Percentiles rank a stretch among this genome's conserved stretches.
Conservation (phyloP, 2,113 vertebrate species). For the Crotalus helleri region DNA sequence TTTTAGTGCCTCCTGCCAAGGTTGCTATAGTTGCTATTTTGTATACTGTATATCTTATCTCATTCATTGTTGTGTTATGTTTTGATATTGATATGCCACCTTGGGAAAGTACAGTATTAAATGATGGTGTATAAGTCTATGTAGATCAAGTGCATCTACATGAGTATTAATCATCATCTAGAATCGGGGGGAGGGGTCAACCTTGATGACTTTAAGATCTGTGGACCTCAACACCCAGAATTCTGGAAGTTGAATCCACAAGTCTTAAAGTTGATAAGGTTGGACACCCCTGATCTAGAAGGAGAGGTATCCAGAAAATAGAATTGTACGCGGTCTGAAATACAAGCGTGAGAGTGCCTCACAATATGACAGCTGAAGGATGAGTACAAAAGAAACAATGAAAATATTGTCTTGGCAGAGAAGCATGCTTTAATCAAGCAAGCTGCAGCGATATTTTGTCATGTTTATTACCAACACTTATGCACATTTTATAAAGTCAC, state of each 20-base stretch:
- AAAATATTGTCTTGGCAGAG: constrained; percentile 11
- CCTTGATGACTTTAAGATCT: not conserved
- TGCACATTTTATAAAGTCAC: constrained; percentile 42
- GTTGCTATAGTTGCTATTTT: not conserved
- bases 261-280: not conserved
- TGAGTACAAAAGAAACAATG: not conserved
- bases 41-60: not conserved
- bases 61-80: not conserved
- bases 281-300: not conserved
- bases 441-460: not conserved
- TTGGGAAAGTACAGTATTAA: not conserved
- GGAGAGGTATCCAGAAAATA: not conserved
- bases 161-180: not conserved
- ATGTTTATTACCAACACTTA: constrained; percentile 48
- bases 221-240: not conserved
- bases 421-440: constrained; percentile 34
- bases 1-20: not conserved
- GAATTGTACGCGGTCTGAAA: not conserved
- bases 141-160: not conserved
- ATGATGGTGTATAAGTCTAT: not conserved
- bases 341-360: not conserved
- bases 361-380: not conserved
- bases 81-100: not conserved
- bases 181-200: not conserved
- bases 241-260: not conserved